Base-by-base conservation (phyloP, 2,797 vertebrate species). In the Arnoldichthys spilopterus region DNA sequence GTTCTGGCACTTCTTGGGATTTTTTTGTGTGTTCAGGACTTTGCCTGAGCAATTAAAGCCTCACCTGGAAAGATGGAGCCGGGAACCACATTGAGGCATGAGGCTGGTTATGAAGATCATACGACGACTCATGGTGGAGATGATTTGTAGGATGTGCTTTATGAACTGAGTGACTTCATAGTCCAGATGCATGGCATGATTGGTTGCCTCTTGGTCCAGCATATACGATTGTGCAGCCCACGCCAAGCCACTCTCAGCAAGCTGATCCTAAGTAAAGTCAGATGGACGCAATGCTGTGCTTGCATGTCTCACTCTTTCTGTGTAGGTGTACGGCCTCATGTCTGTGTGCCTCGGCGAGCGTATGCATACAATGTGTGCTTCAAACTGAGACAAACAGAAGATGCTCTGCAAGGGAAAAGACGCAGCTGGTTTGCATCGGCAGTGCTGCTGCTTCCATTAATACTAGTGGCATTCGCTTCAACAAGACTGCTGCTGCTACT, bases 341-440 rank as follows among this genome's bases (percentile, higher is more conserved):
- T 59, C 34, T 12, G 51, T 82, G 63, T n/a, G n/a, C 59, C 20
- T 79, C 4, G 45, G 40, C 64, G 73, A 59, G 53, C 20, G 58
- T 64, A 72, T 76, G 54, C 72, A 62, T 56, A 20, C 58, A 47
- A 47, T 54, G 84, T 88, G 74, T 72, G 86, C 81, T 86, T 87
- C 51, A 69, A 70, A 49, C 61, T 84, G 88, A 88, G 87, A 90
- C 83, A 85, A 89, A 78, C 71, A 76, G 84, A 85, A 85, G 86
- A 90, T 86, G 86, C 82, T 87, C 76, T 40, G 78, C 82, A 80
- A 81, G 75, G 81, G 69, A 76, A 83, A 63, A 72, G 77, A 66
- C 18, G 74, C 89, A 91, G 90, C 87, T 92, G 90, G 68, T 87
- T 90, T 85, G 86, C 81, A 90, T 90, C 86, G 76, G 20, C 40